These are phyloP conservation scores for Haplochromis vanheusdeni DNA, from an alignment of 2,113 vertebrate genomes.

Conservation along the genomic window DNA sequence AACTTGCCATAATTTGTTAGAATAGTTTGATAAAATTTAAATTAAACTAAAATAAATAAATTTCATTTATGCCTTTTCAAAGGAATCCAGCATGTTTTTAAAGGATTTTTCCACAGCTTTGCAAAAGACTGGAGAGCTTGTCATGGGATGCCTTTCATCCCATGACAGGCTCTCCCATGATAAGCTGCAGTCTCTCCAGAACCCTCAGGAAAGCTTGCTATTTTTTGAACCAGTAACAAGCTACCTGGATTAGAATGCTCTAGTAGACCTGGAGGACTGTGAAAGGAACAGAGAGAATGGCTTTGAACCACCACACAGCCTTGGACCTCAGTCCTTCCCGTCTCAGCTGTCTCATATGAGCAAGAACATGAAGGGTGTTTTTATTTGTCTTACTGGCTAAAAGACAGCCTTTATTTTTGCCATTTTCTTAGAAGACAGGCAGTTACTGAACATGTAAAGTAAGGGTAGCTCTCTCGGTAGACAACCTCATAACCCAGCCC, in stretches of 20 bases:
- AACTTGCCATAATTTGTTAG: not conserved
- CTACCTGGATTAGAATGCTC: not conserved
- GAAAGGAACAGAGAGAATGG: not conserved
- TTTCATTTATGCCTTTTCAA: not conserved
- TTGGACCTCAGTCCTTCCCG: not conserved
- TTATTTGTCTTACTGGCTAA: not conserved
- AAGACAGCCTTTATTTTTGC: not conserved
- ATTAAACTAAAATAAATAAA: not conserved
- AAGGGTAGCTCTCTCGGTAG: not conserved
- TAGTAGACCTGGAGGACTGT: not conserved
- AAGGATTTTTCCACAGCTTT: not conserved
- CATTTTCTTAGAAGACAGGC: not conserved
- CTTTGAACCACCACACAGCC: not conserved
- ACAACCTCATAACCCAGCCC: not conserved
- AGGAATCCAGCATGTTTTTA: not conserved
- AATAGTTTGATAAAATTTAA: not conserved
- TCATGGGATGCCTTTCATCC: not conserved
- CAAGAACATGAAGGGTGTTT: not conserved
- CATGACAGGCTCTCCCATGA: not conserved
- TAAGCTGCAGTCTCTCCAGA: not conserved
- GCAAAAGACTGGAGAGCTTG: not conserved
- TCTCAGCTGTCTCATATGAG: not conserved
- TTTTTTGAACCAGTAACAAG: not conserved
- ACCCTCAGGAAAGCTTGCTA: not conserved
- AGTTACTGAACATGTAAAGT: not conserved